phyloP scores from a whole-genome alignment of 2,113 vertebrate species.

The Micromys minutus region DNA sequence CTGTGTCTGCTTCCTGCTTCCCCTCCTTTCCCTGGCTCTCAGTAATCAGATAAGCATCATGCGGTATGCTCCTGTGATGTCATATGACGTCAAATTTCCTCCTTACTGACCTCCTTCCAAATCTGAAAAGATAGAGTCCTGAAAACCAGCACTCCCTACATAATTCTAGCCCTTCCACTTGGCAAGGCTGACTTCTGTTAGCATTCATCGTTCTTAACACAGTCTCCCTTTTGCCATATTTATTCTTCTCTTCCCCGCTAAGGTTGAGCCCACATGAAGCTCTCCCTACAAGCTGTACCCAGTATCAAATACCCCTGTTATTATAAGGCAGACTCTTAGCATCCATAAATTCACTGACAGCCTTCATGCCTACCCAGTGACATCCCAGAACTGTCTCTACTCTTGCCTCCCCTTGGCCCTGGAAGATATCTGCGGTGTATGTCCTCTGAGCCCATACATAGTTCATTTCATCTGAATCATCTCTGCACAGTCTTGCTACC shows the following conservation, averaged over 20 bases:
- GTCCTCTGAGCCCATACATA: not conserved
- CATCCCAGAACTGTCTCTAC: not conserved
- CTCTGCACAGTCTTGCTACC: not conserved
- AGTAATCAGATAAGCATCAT: not conserved
- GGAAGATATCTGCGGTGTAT: not conserved
- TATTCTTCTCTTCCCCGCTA: not conserved
- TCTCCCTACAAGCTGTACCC: not conserved
- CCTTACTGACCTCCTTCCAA: not conserved
- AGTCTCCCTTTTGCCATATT: not conserved
- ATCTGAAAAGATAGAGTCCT: not conserved
- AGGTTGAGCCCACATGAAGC: not conserved
- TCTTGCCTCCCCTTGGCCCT: not conserved
- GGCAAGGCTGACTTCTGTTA: not conserved
- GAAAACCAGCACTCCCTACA: not conserved
- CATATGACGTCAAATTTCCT: not conserved
- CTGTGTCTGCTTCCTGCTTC: not conserved
- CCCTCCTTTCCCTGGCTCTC: not conserved
- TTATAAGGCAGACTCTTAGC: not conserved
- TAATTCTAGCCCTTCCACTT: not conserved
- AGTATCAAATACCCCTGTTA: not conserved
- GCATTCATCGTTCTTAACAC: not conserved
- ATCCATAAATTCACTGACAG: not conserved
- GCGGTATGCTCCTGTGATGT: not conserved
- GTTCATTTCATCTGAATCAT: not conserved
- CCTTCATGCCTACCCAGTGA: not conserved